Base-by-base conservation (phyloP, 2,113 vertebrate species). In the Haplochromis burtoni region DNA sequence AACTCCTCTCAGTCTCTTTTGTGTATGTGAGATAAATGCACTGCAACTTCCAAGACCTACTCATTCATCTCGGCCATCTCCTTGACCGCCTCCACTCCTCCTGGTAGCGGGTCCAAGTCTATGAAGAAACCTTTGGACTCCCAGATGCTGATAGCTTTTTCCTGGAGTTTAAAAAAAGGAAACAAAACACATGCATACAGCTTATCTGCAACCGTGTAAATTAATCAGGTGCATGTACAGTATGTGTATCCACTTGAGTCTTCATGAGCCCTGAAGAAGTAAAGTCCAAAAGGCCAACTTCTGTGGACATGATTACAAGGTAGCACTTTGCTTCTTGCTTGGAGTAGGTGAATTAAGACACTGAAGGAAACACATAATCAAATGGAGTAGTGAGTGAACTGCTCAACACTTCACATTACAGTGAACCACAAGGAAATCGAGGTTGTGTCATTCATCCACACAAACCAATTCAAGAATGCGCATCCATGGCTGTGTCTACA, bases 61-160 rank as follows among this genome's bases (percentile, higher is more conserved):
- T 98, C 97, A 63, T 98, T 96, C 93, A 99, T 96, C 82, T 90
- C 95, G 85, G 97, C 96, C 98, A 99, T 99, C 94, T 99, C 96
- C 90, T 98, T 98, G 90, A 99, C 95, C 0, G 98, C 98, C 92
- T 98, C 97, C 93, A 99, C 96, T 2, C 97, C 98, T 19, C 99
- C 98, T 0, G 98, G 98, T 16, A 99, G 95, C 0, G 99, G 98
- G 3, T 99, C 97, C 38, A 99, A 96, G 33, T 99, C 98, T 0
- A 97, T 93, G 94, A 99, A 99, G 95, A 99, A 99, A 88, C 97
- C 96, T 94, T 98, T 97, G 4, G 98, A 97, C 91, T 99, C 97
- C 99, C 98, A 99, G 90, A 99, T 99, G 94, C 98, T 98, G 68
- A 97, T 97, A 82, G 98, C 98, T 94, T 99, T 99, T 73, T 97